Evolutionary conservation across 2,888 invertebrate species (phyloP).

Genomic region (Apodemia duryi): DNA sequence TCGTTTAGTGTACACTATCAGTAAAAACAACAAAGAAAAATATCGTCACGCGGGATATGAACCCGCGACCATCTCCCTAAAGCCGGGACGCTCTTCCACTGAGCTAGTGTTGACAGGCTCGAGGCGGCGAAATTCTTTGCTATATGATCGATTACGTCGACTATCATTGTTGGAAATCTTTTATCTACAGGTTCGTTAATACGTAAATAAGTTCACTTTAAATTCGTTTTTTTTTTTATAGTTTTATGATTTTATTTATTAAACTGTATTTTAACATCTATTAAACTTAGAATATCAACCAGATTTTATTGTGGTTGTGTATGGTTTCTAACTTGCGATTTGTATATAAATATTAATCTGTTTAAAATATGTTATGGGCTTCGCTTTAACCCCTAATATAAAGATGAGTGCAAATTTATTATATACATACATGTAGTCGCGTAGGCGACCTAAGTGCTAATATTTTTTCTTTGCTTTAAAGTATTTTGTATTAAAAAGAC

Average conservation of each 20-base stretch:
- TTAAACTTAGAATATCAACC: constrained; percentile 4
- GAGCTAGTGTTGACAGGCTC: too few species aligned
- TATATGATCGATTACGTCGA: too few species aligned
- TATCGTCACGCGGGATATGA: too few species aligned
- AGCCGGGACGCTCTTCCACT: too few species aligned
- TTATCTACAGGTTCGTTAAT: too few species aligned
- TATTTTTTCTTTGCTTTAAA: not conserved
- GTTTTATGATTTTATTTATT: constrained; percentile 22
- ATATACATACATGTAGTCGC: not conserved
- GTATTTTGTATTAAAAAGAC: not conserved
- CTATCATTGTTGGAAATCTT: too few species aligned
- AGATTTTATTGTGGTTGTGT: constrained; percentile 14
- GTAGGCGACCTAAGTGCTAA: constrained; percentile 7
- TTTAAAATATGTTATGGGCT: not conserved
- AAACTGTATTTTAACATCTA: constrained; percentile 5
- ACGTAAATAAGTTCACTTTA: too few species aligned
- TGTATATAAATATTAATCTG: constrained; percentile 1
- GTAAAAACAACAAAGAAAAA: too few species aligned
- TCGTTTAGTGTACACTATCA: too few species aligned
- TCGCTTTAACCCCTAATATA: constrained; percentile 5
- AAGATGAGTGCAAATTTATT: not conserved
- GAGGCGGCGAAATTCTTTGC: too few species aligned
- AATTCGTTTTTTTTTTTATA: not conserved
- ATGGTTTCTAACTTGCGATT: constrained; percentile 2
- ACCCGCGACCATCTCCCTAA: too few species aligned